A percentile compares a stretch with the other conserved stretches of the same genome.
phyloP scores from a whole-genome alignment of 2,888 invertebrate genomes.

The Panzeria rudis region DNA sequence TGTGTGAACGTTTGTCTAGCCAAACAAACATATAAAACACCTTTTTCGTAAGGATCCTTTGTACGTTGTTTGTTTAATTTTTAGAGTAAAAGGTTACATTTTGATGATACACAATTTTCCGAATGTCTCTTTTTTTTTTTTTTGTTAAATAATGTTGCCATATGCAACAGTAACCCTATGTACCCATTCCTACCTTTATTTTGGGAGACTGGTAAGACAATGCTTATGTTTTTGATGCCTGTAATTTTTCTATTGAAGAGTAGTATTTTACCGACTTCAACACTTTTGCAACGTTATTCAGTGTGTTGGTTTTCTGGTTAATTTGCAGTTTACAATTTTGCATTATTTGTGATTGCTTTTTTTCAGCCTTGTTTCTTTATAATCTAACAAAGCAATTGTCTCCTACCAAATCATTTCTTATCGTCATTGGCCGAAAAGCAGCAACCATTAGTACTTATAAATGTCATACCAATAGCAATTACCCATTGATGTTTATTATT shows the following conservation, averaged over 20 bases:
- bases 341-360: slow-evolving; percentile 44
- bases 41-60: slow-evolving; percentile 43
- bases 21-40: slow-evolving; percentile 70
- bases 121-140: slow-evolving; percentile 19
- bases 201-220: neutral
- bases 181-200: neutral
- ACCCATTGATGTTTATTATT: slow-evolving; percentile 62
- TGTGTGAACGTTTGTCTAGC: slow-evolving; percentile 16
- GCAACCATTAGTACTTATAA: slow-evolving; percentile 71
- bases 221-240: slow-evolving; percentile 13
- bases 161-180: slow-evolving; percentile 54
- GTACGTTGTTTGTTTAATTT: neutral
- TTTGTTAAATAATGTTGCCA: slow-evolving; percentile 57
- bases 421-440: slow-evolving; percentile 66
- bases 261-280: slow-evolving; percentile 46
- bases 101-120: slow-evolving; percentile 14
- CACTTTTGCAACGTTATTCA: slow-evolving; percentile 33
- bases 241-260: slow-evolving; percentile 13
- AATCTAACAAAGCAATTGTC: slow-evolving; percentile 73
- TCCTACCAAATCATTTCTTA: slow-evolving; percentile 72
- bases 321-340: slow-evolving; percentile 65
- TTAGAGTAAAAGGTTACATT: slow-evolving; percentile 59
- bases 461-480: slow-evolving; percentile 70
- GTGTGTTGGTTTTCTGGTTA: slow-evolving; percentile 59
- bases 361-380: slow-evolving; percentile 51